Conservation (phyloP, 2,888 invertebrate species). For the Acutogordius australiensis region DNA sequence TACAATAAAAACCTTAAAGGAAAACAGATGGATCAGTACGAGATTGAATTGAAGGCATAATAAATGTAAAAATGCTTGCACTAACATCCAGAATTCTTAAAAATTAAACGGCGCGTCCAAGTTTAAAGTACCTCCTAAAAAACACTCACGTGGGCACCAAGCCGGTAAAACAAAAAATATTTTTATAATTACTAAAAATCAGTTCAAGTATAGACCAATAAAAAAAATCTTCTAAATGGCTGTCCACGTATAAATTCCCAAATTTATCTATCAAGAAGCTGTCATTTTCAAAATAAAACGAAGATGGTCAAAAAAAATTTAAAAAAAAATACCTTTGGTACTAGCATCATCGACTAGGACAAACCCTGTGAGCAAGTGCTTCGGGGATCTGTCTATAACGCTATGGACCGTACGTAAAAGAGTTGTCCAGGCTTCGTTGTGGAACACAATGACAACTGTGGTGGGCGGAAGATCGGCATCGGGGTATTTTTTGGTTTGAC, state of each 20-base stretch:
- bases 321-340: slow-evolving; percentile 16
- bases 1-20: too few species aligned
- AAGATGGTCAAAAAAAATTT: background rate
- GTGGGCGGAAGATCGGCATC: slow-evolving; percentile 47
- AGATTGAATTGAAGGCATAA: too few species aligned
- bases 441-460: slow-evolving; percentile 89
- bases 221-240: background rate
- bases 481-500: slow-evolving; percentile 13
- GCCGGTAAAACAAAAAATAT: too few species aligned
- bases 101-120: too few species aligned
- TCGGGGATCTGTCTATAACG: slow-evolving; percentile 20
- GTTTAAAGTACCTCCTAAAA: too few species aligned
- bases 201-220: too few species aligned
- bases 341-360: slow-evolving; percentile 21
- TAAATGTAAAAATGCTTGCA: too few species aligned
- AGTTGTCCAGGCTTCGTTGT: slow-evolving; percentile 96
- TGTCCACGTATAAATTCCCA: background rate
- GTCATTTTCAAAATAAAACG: too few species aligned
- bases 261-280: background rate
- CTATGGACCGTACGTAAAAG: slow-evolving; percentile 35
- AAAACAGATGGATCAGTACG: too few species aligned
- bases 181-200: too few species aligned
- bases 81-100: too few species aligned
- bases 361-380: slow-evolving; percentile 19
- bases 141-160: too few species aligned